Base-by-base conservation (phyloP, 1,140 invertebrate species). In the Holcopasites calliopsidis region DNA sequence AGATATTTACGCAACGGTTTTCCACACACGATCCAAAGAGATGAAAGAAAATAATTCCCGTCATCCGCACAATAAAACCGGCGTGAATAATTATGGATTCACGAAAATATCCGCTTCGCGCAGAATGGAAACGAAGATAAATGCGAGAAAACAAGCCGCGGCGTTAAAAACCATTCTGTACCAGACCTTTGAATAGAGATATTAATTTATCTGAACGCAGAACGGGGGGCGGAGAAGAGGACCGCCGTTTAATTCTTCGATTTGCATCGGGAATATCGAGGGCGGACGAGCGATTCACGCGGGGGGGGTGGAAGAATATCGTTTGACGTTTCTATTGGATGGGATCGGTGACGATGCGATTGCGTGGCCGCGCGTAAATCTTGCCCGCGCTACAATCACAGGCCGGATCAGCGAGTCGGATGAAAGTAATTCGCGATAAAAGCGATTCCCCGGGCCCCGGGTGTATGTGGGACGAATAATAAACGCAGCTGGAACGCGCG, bases 401-500 rank as follows among this genome's bases (percentile, higher is more conserved):
- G 61, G 28, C 10, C 10, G 61, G 38, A 66, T 66, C 61, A 44
- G 31, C 60, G 35, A 73, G 40, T 73, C 61, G 60, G 52, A 55
- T 81, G 64, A 73, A 77, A 81, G 77, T 73, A 82, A 82, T 81
- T 81, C 66, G 57, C 75, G 58, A 62, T 73, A 73, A 69, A 81
- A 69, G 44, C 62, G 55, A 73, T 77, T 80, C 52, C 49, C 49
- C 38, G 47, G 18, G 49, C 47, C 44, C n/a, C 44, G 44, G 5
- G 6, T 38, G 49, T 38, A 38, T 49, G 21, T 50, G 66, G 55
- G 44, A 73, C 73, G 74, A 77, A 81, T 77, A 81, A 80, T 77
- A 80, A 82, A 72, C 73, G 62, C 28, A 38, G 60, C 38, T 44
- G 18, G 3, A 47, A 42, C 64, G 55, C 40, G 16, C 35, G 31